Percentiles rank a stretch among this genome's conserved stretches.
These are phyloP conservation scores for Jordanella pulchra DNA, from an alignment of 2,797 vertebrate species.

Conservation along the genomic window DNA sequence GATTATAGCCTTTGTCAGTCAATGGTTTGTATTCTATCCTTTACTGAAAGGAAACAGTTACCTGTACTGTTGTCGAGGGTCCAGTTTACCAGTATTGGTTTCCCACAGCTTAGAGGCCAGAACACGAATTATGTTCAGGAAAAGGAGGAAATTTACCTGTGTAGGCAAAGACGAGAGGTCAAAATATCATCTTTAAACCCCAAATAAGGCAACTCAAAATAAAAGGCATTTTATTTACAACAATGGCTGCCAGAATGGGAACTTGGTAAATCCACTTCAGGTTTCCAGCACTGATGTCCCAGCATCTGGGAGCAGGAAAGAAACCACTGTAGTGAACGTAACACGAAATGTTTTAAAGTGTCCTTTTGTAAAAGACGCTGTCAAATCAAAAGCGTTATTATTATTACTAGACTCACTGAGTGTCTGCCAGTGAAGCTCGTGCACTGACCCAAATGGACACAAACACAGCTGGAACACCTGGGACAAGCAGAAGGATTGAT, in stretches of 20 bases:
- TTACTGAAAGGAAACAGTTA: conserved; percentile 34
- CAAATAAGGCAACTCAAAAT: background rate
- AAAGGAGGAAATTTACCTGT: conserved; percentile 87
- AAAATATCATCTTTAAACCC: background rate
- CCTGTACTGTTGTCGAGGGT: conserved; percentile 86
- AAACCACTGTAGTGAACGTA: background rate
- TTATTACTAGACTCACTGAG: conserved; percentile 84
- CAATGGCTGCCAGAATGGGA: conserved; percentile 84
- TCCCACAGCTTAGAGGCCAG: conserved; percentile 87
- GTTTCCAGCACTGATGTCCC: conserved; percentile 87
- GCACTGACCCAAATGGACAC: conserved; percentile 91
- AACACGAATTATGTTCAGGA: conserved; percentile 85
- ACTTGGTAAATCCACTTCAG: conserved; percentile 89
- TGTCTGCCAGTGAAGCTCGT: conserved; percentile 89
- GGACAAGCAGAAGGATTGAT: background rate
- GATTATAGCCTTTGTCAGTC: too few relatives aligned
- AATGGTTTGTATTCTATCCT: too few relatives aligned
- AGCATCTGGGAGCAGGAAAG: conserved; percentile 73
- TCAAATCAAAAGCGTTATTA: too few relatives aligned
- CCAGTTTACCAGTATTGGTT: conserved; percentile 85
- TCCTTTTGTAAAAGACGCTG: too few relatives aligned
- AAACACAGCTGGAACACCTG: conserved; percentile 90
- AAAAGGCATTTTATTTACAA: conserved; percentile 71
- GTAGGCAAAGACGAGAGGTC: conserved; percentile 9
- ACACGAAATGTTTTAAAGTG: too few relatives aligned